Conservation (phyloP, 2,888 invertebrate species). For the Euphydryas editha region DNA sequence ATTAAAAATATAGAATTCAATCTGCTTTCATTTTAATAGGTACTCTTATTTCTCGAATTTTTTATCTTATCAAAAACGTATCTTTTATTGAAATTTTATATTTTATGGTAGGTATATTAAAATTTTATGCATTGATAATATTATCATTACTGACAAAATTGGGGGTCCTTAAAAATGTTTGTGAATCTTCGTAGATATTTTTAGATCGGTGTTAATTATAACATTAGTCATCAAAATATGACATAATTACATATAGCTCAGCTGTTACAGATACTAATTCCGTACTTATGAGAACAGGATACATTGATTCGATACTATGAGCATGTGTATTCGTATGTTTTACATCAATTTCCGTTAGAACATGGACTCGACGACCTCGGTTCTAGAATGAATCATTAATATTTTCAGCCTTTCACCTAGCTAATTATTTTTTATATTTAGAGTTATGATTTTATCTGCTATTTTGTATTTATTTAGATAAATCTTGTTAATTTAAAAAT, state of each 20-base stretch:
- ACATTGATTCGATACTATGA: conserved; percentile 29
- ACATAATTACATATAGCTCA: not conserved
- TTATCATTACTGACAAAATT: too few species aligned
- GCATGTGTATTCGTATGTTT: conserved; percentile 6
- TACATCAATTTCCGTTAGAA: conserved; percentile 45
- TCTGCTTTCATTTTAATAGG: too few species aligned
- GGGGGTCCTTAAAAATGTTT: not conserved
- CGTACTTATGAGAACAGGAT: conserved; percentile 21
- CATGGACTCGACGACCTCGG: conserved; percentile 43
- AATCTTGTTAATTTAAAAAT: too few species aligned
- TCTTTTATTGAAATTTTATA: too few species aligned
- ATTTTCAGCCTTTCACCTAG: conserved; percentile 47
- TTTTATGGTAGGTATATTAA: too few species aligned
- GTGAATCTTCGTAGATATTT: not conserved
- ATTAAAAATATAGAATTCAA: too few species aligned
- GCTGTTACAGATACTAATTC: not conserved
- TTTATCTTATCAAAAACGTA: too few species aligned
- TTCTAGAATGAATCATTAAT: conserved; percentile 44
- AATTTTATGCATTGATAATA: too few species aligned
- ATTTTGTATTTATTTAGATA: not conserved
- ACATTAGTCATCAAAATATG: not conserved
- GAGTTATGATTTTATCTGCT: not conserved
- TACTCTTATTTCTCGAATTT: too few species aligned
- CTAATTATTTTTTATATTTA: conserved; percentile 33
- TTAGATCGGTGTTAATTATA: not conserved